These are phyloP conservation scores for Phrynocephalus forsythii DNA, from an alignment of 2,797 vertebrate genomes.

Conservation along the genomic window DNA sequence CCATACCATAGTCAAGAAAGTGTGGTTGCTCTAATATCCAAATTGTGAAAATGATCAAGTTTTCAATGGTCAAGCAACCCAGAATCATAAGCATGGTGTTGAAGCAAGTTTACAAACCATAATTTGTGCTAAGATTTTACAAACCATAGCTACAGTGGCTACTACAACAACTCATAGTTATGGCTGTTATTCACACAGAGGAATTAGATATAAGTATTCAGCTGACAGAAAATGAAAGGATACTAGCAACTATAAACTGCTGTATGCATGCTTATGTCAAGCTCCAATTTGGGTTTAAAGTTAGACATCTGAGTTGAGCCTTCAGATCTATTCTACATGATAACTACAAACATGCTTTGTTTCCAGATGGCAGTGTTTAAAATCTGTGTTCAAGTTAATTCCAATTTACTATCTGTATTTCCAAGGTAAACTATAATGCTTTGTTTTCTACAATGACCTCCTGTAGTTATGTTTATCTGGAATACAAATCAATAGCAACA, in stretches of 20 bases:
- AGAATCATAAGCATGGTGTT: neutral
- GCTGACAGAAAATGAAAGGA: neutral
- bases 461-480: too few species aligned
- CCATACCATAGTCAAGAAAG: neutral
- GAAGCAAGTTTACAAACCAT: neutral
- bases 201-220: neutral
- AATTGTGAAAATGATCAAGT: neutral
- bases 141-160: neutral
- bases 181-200: neutral
- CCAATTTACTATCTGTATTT: conserved; percentile 38
- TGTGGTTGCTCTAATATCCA: neutral
- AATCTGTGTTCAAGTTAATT: conserved; percentile 54
- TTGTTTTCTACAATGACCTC: conserved; percentile 47
- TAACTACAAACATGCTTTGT: conserved; percentile 79
- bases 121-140: neutral
- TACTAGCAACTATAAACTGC: neutral
- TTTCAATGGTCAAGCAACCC: neutral
- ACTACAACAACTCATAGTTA: neutral
- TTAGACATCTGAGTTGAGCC: neutral
- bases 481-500: too few species aligned
- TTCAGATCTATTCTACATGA: conserved; percentile 85
- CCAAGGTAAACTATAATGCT: conserved; percentile 32
- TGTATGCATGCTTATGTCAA: too few species aligned
- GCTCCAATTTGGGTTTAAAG: neutral
- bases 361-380: conserved; percentile 57